Evolutionary conservation across 2,113 vertebrate genomes (phyloP), one percentile per base, ranked within the genome.

Genomic region (Lepus timidus): DNA sequence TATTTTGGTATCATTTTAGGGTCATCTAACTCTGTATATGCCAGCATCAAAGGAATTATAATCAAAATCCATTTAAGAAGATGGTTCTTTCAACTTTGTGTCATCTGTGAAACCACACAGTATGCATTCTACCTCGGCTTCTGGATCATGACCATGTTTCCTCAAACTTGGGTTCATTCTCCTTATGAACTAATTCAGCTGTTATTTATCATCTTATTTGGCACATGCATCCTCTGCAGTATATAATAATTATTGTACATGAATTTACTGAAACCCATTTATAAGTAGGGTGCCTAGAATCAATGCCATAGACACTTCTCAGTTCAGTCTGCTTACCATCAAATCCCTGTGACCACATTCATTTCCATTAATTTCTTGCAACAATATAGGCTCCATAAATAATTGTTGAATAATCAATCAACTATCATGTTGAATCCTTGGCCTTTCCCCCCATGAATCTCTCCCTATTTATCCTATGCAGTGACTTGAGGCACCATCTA

Each of bases 361-460:
- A 23, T 65, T n/a, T 88, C 11, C 52, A 81, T 49, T 91, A 80
- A 49, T 76, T 81, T 9, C n/a, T 39, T 81, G 4, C 25, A 76
- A 9, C 2, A 70, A 36, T 52, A 64, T 2, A 20, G 58, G 6
- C n/a, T 61, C 2, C 12, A 67, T 61, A 67, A 80, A 25, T 65
- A 52, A 82, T 85, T 62, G 2, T 19, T 83, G 13, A 79, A 79
- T 70, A 75, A 84, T 93, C 74, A 55, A 49, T n/a, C 80, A 87
- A 80, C 52, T 33, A 65, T n/a, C n/a, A 14, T 62, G 61, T 23
- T 91, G 12, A 22, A 70, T 39, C 13, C 22, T 74, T 33, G 22
- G 25, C 12, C 29, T 68, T 91, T 58, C 94, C 11, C 49, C 52
- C 20, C 58, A 0, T 76, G 52, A 20, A 25, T 5, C 11, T 58